A percentile compares a stretch with the other conserved stretches of the same genome.
Evolutionary conservation across 2,888 invertebrate species (phyloP).

Genomic region (Parnassius smintheus): DNA sequence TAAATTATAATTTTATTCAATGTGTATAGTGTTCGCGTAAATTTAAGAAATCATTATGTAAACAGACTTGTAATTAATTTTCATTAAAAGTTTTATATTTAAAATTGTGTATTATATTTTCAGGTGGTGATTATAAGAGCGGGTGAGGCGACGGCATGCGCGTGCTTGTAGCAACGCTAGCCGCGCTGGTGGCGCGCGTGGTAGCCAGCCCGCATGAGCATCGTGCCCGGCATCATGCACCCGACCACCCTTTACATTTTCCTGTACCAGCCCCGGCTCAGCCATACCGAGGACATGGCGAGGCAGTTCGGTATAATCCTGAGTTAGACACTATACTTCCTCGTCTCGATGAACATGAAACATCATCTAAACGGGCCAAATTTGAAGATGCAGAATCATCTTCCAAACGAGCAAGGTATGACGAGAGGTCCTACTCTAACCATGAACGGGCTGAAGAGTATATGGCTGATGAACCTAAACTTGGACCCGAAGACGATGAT

Average conservation of each 20-base stretch:
- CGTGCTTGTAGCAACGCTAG: constrained; percentile 73
- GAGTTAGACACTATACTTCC: constrained; percentile 78
- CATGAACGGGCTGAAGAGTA: constrained; percentile 64
- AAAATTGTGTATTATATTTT: constrained; percentile 28
- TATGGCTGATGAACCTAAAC: constrained; percentile 70
- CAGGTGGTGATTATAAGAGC: constrained; percentile 72
- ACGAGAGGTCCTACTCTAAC: constrained; percentile 67
- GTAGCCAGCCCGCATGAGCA: constrained; percentile 75
- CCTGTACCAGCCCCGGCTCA: constrained; percentile 64
- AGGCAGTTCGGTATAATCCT: constrained; percentile 78
- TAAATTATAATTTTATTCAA: too few species aligned
- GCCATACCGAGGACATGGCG: constrained; percentile 79
- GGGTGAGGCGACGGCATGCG: constrained; percentile 73
- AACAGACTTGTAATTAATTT: too few species aligned
- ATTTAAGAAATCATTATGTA: too few species aligned
- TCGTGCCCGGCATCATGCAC: constrained; percentile 76
- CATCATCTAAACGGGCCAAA: constrained; percentile 64
- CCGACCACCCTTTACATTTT: constrained; percentile 65
- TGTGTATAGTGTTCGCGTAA: too few species aligned
- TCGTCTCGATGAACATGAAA: constrained; percentile 67
- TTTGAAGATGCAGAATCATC: constrained; percentile 62
- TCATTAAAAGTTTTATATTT: background rate
- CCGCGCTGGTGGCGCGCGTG: constrained; percentile 74
- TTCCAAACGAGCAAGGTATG: constrained; percentile 64
- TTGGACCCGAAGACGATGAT: constrained; percentile 81